Evolutionary conservation across 2,113 vertebrate genomes (phyloP), one percentile per base, ranked within the genome.

Genomic region (Lepidiolamprologus cunningtoni): DNA sequence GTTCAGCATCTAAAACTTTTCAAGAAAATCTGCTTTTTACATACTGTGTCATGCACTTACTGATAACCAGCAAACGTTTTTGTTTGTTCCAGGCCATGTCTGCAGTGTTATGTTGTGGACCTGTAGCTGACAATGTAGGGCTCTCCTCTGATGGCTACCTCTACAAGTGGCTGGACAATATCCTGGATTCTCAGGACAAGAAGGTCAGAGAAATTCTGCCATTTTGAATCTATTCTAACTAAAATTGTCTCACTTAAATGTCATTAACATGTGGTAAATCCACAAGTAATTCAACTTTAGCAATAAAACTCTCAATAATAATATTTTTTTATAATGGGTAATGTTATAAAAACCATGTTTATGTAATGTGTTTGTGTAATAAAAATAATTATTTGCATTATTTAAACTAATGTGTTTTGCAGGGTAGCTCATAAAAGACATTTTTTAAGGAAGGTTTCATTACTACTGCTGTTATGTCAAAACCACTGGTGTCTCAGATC

Each of bases 161-260:
- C 83, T 99, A 99, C 96, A 99, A 99, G 94, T 99, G 99, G 99
- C 93, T 99, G 87, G 98, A 99, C 97, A 99, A 99, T 96, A 99
- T 99, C 95, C 96, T 99, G 97, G 99, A 99, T 95, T 99, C 98
- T 81, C 97, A 98, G 95, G 99, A 99, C 96, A 98, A 98, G 94
- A 99, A 99, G 98, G 98, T 99, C 95, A 96, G 52, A 78, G n/a
- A 58, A 33, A 17, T 14, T 1, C 68, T 82, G 28, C 4, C 6
- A 35, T 8, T 35, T 73, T 50, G 3, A 50, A 47, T 50, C 71
- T 76, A 4, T 47, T 76, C 9, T 12, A 47, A 76, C 3, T 50
- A 12, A 78, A 52, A n/a, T 2, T 13, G 10, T 52, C 1, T 28
- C 71, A 13, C 71, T 78, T 78, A 78, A 47, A 1, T 10, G 0